Conservation (phyloP, 2,113 vertebrate species). For the Procavia capensis region DNA sequence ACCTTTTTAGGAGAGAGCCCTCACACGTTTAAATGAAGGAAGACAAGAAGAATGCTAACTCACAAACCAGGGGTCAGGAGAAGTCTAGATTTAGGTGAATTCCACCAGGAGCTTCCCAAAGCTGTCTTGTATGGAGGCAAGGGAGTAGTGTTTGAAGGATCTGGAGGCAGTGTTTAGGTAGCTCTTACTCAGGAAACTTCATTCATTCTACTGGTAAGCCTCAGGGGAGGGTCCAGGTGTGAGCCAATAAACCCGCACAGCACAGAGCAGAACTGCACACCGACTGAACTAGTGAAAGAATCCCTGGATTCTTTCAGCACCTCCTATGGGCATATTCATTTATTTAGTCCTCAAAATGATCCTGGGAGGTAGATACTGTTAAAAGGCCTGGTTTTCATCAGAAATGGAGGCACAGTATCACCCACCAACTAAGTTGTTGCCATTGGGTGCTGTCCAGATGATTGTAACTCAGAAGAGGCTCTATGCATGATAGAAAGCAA, state of each 20-base stretch:
- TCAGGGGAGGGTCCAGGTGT: too few species aligned
- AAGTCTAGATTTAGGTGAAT: too few species aligned
- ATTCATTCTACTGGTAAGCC: accelerated
- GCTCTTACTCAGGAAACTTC: background rate
- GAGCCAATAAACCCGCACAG: background rate
- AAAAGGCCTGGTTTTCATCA: too few species aligned
- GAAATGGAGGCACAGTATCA: background rate
- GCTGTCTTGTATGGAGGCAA: background rate
- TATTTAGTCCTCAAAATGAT: background rate
- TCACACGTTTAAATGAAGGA: background rate
- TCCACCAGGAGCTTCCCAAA: too few species aligned
- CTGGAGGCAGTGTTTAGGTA: background rate
- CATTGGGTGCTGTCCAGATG: too few species aligned
- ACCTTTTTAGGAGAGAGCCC: background rate
- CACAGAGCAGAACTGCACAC: accelerated
- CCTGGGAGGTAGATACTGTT: too few species aligned
- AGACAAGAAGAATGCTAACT: background rate
- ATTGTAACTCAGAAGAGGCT: too few species aligned
- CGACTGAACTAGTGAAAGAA: too few species aligned
- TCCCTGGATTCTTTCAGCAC: background rate
- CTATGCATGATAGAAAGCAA: too few species aligned
- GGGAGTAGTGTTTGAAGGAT: background rate
- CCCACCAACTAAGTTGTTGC: background rate
- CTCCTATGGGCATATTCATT: accelerated
- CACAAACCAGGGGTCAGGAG: background rate